Percentiles rank a stretch among this genome's conserved stretches.
These are phyloP conservation scores for Lysiphlebus fabarum DNA, from an alignment of 1,140 invertebrate species.

Conservation along the genomic window DNA sequence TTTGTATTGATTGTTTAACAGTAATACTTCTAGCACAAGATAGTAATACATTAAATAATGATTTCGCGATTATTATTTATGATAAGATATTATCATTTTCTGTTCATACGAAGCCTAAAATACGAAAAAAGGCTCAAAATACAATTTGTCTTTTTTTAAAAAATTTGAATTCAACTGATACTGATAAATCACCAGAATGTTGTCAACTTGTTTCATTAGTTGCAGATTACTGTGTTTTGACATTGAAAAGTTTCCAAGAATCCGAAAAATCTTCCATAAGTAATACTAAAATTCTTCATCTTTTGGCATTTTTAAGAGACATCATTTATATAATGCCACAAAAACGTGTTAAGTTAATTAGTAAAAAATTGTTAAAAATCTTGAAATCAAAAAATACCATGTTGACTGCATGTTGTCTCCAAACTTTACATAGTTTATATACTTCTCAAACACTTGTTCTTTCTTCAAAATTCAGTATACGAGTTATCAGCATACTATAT, in stretches of 20 bases:
- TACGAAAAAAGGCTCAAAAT: constrained; percentile 83
- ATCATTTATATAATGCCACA: constrained; percentile 71
- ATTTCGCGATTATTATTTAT: constrained; percentile 73
- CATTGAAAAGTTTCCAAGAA: constrained; percentile 64
- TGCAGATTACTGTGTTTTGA: constrained; percentile 72
- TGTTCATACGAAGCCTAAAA: constrained; percentile 81
- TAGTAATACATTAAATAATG: constrained; percentile 68
- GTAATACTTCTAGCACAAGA: constrained; percentile 81
- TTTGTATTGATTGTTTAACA: constrained; percentile 71
- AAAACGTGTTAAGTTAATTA: constrained; percentile 67
- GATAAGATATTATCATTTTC: constrained; percentile 73
- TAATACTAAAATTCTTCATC: constrained; percentile 69
- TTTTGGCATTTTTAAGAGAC: constrained; percentile 74
- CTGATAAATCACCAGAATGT: constrained; percentile 41
- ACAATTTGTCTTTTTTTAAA: constrained; percentile 71
- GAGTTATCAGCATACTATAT: constrained; percentile 76
- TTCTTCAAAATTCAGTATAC: constrained; percentile 66
- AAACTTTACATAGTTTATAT: constrained; percentile 78
- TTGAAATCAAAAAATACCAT: constrained; percentile 82
- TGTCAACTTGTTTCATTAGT: constrained; percentile 72
- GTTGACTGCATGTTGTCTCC: constrained; percentile 75
- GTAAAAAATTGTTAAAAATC: constrained; percentile 76
- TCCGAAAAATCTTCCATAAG: constrained; percentile 34
- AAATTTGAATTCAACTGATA: constrained; percentile 48
- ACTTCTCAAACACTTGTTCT: constrained; percentile 57